phyloP scores from a whole-genome alignment of 2,797 vertebrate genomes.

The Staurois parvus region DNA sequence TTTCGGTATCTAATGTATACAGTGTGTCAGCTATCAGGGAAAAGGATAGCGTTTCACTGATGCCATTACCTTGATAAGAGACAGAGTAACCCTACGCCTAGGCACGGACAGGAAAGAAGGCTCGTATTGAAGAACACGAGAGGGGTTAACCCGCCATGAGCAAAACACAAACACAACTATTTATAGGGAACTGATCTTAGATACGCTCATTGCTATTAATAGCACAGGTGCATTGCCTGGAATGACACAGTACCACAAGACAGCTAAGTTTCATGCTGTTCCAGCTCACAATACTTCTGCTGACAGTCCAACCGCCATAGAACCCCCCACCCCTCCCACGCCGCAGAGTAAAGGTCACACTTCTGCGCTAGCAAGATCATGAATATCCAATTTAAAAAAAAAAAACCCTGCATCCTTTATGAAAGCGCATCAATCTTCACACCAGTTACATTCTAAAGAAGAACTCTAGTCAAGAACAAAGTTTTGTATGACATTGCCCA shows the following conservation, averaged over 20 bases:
- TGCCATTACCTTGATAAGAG: conserved; percentile 2
- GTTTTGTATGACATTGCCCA: too few relatives aligned
- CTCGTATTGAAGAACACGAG: neutral
- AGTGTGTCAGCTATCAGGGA: neutral
- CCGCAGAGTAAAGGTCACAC: conserved; percentile 9
- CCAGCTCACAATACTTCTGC: neutral
- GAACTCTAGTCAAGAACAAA: too few relatives aligned
- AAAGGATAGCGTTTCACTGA: conserved; percentile 7
- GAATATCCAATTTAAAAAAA: too few relatives aligned
- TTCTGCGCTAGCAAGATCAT: neutral
- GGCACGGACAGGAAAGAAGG: neutral
- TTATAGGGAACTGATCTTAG: conserved; percentile 29
- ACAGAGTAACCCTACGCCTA: conserved; percentile 6
- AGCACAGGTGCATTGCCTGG: conserved; percentile 22
- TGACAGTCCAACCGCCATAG: neutral
- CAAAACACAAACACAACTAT: conserved; percentile 32
- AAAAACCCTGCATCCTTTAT: too few relatives aligned
- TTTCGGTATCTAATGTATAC: neutral
- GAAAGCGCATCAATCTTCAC: too few relatives aligned
- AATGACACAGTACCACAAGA: conserved; percentile 5
- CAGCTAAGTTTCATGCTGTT: neutral
- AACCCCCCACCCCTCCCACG: neutral
- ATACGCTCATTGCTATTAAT: conserved; percentile 33
- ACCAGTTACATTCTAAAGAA: too few relatives aligned
- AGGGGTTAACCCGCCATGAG: conserved; percentile 23